Evolutionary conservation across 2,888 invertebrate genomes (phyloP).

Genomic region (Rosalia funebris): DNA sequence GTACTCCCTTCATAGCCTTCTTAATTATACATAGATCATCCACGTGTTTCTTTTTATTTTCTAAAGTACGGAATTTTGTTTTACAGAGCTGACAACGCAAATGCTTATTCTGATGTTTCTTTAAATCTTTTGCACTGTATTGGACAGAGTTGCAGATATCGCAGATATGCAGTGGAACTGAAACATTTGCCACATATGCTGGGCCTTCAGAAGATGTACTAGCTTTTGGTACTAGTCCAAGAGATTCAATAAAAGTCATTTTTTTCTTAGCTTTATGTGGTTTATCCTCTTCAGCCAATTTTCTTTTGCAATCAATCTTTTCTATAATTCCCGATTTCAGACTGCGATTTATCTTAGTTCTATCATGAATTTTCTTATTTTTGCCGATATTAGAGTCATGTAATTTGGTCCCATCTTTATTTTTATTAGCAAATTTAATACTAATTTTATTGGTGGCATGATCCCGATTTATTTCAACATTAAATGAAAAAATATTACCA

Average conservation of each 20-base stretch:
- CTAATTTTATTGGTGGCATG: too few relatives aligned
- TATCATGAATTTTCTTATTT: too few relatives aligned
- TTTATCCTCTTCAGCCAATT: not conserved
- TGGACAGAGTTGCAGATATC: slow-evolving; percentile 42
- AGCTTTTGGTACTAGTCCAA: slow-evolving; percentile 29
- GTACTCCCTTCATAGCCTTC: slow-evolving; percentile 33
- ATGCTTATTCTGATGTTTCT: slow-evolving; percentile 40
- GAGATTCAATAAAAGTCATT: slow-evolving; percentile 25
- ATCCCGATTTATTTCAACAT: too few relatives aligned
- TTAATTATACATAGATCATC: slow-evolving; percentile 37
- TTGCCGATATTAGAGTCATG: too few relatives aligned
- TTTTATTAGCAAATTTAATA: too few relatives aligned
- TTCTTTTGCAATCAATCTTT: not conserved
- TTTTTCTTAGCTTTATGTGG: not conserved
- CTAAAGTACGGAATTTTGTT: slow-evolving; percentile 35
- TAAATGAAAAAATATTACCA: too few relatives aligned
- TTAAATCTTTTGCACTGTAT: slow-evolving; percentile 36
- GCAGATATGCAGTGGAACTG: slow-evolving; percentile 32
- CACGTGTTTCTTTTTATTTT: slow-evolving; percentile 38
- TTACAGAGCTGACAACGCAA: slow-evolving; percentile 47
- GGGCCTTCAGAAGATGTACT: not conserved
- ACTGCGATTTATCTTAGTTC: too few relatives aligned
- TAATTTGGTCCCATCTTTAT: too few relatives aligned
- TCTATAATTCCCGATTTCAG: too few relatives aligned
- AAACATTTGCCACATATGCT: not conserved